phyloP scores from a whole-genome alignment of 2,888 invertebrate species.

The Pocota personata region DNA sequence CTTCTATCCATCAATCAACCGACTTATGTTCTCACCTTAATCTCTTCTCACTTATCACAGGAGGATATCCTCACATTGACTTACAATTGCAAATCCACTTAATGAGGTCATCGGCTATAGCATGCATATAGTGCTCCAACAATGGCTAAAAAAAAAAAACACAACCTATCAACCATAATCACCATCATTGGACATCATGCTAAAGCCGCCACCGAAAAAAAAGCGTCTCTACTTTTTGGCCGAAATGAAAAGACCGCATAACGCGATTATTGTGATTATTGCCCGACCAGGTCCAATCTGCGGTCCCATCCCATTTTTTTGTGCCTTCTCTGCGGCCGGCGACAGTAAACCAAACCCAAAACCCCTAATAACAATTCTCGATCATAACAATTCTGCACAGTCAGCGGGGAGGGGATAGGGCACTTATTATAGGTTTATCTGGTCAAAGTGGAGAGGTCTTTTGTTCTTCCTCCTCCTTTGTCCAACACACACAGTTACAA shows the following conservation, averaged over 20 bases:
- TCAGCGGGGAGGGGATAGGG: slow-evolving; percentile 47
- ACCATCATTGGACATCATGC: slow-evolving; percentile 28
- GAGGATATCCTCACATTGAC: neutral
- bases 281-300: slow-evolving; percentile 28
- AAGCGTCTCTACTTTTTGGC: neutral
- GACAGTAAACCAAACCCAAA: slow-evolving; percentile 11
- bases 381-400: slow-evolving; percentile 70
- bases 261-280: slow-evolving; percentile 70
- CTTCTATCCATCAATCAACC: slow-evolving; percentile 45
- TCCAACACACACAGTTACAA: slow-evolving; percentile 2
- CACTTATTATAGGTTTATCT: slow-evolving; percentile 72
- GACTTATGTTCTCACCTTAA: slow-evolving; percentile 53
- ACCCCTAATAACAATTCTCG: slow-evolving; percentile 61
- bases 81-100: slow-evolving; percentile 64
- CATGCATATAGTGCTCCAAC: slow-evolving; percentile 27
- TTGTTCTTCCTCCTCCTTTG: slow-evolving; percentile 50
- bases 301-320: slow-evolving; percentile 24
- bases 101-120: slow-evolving; percentile 65
- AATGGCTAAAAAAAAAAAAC: neutral
- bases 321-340: slow-evolving; percentile 29
- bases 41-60: slow-evolving; percentile 46
- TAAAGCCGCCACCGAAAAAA: slow-evolving; percentile 47
- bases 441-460: slow-evolving; percentile 73
- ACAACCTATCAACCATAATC: slow-evolving; percentile 10
- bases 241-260: slow-evolving; percentile 57